A percentile compares a stretch with the other conserved stretches of the same genome.
Conservation (phyloP, 2,888 invertebrate genomes). For the Ophion ventricosus region DNA sequence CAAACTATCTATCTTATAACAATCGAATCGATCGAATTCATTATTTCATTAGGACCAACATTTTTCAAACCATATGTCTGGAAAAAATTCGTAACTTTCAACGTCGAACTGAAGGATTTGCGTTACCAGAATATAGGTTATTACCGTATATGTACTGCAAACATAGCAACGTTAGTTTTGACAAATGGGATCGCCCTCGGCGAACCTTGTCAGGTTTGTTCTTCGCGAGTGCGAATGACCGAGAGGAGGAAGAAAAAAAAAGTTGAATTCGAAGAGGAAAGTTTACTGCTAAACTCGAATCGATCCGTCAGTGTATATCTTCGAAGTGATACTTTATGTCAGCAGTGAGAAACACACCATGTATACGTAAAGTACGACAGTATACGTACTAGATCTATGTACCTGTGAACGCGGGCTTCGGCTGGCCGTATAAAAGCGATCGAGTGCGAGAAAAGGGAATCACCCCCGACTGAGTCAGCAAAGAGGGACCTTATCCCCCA, state of each 20-base stretch:
- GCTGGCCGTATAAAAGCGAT: conserved; percentile 57
- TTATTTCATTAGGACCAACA: too few species aligned
- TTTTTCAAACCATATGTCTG: too few species aligned
- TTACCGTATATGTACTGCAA: too few species aligned
- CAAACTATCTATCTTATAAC: too few species aligned
- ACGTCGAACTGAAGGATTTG: too few species aligned
- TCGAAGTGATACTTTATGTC: conserved; percentile 30
- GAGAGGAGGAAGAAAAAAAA: not conserved
- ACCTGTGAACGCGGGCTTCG: conserved; percentile 35
- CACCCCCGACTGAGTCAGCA: conserved; percentile 56
- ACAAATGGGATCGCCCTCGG: too few species aligned
- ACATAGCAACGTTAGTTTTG: too few species aligned
- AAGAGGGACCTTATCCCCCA: conserved; percentile 22
- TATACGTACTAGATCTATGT: conserved; percentile 34
- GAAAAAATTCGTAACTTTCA: too few species aligned
- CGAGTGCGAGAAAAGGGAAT: conserved; percentile 34
- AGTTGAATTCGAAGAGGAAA: not conserved
- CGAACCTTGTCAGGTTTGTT: not conserved
- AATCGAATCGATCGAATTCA: too few species aligned
- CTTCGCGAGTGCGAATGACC: not conserved
- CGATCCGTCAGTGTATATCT: not conserved
- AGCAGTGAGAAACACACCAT: not conserved
- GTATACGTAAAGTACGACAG: conserved; percentile 12
- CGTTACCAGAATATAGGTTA: too few species aligned
- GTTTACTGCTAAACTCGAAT: not conserved